Evolutionary conservation across 2,113 vertebrate genomes (phyloP).

Genomic region (Anser brachyrhynchus): DNA sequence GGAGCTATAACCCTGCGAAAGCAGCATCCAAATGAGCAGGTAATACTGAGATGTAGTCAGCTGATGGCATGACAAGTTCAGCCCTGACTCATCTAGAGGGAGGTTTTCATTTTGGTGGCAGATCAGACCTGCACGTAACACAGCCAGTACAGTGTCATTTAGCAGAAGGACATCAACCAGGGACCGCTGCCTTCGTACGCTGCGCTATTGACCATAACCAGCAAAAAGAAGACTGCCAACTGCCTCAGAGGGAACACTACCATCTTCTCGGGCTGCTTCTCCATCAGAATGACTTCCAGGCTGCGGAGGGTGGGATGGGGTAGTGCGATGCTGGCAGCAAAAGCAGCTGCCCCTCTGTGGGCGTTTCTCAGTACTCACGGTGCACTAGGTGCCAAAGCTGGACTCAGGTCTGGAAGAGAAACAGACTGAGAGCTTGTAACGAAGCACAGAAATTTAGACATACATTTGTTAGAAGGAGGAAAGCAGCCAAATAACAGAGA

Average conservation of each 20-base stretch:
- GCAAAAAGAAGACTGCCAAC: not conserved
- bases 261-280: not conserved
- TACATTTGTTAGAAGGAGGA: constrained; percentile 6
- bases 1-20: constrained; percentile 6
- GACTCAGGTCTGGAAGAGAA: not conserved
- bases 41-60: not conserved
- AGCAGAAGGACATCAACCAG: not conserved
- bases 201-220: not conserved
- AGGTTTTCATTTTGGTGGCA: not conserved
- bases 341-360: not conserved
- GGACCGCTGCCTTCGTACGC: fast-evolving
- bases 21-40: constrained; percentile 51
- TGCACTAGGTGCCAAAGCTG: not conserved
- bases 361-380: not conserved
- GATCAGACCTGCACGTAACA: not conserved
- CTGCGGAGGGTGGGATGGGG: fast-evolving
- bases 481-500: not conserved
- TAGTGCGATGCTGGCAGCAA: not conserved
- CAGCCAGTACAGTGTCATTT: not conserved
- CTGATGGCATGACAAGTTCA: constrained; percentile 19
- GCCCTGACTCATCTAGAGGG: constrained; percentile 37
- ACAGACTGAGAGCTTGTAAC: not conserved
- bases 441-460: not conserved
- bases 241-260: not conserved
- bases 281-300: not conserved